Evolutionary conservation across 1,140 invertebrate genomes (phyloP), one percentile per base, ranked within the genome.

Genomic region (Anastatus disparis): DNA sequence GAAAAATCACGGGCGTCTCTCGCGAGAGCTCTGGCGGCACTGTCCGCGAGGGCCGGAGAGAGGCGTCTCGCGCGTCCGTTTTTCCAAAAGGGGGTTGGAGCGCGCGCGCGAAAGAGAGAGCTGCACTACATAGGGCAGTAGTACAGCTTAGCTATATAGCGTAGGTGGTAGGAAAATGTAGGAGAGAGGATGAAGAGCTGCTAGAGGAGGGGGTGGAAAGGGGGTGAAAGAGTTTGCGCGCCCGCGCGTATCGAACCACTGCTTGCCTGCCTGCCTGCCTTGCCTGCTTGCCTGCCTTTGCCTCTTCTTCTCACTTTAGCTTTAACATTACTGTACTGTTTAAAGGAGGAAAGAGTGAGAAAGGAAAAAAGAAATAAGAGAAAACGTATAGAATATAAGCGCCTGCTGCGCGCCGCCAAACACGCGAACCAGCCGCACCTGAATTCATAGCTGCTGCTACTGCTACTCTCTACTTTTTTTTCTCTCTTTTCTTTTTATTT

Each of bases 21-120:
- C 78, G 59, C 81, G 82, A 84, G 83, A 85, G 83, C 81, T 84
- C 76, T 83, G 80, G 79, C 83, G 82, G 82, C 81, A 84, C 84
- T 84, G 82, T 78, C 78, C 77, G 75, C 75, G 78, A 74, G 79
- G 76, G 77, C 80, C n/a, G n/a, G n/a, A 77, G 79, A 77, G 77
- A 77, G 78, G 75, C 73, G 68, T 38, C 55, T 58, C 40, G 27
- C 50, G 40, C 38, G 26, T 10, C 2, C 22, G 35, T n/a, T n/a
- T n/a, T n/a, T n/a, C n/a, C n/a, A n/a, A 29, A 27, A 31, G 29
- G 13, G 27, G 3, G 27, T 9, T n/a, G 1, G 27, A 52, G 31
- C 4, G 63, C 17, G 58, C 13, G 46, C 13, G 50, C 31, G 38
- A 20, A 24, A 22, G 26, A 27, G 44, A 46, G 15, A 40, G n/a